Conservation (phyloP, 2,797 vertebrate genomes). For the Erethizon dorsatum region DNA sequence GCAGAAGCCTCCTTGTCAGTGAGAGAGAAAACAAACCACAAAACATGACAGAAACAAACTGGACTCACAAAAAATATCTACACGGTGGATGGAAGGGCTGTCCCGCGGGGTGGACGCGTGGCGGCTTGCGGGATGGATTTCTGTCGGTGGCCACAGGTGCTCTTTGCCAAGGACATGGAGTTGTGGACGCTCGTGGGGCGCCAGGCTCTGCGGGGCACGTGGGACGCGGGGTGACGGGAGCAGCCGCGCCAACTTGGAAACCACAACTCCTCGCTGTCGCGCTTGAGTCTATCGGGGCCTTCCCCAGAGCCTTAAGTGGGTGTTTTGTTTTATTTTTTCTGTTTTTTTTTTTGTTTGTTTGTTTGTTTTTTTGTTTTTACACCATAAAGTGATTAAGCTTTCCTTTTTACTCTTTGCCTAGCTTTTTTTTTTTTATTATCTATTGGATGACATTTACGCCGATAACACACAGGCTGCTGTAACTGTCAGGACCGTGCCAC, state of each 20-base stretch:
- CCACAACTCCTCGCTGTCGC: constrained; percentile 88
- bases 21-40: constrained; percentile 78
- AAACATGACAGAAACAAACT: constrained; percentile 81
- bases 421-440: constrained; percentile 86
- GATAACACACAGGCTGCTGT: constrained; percentile 90
- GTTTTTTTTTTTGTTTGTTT: constrained; percentile 84
- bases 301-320: constrained; percentile 92
- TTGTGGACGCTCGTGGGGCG: background rate
- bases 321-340: constrained; percentile 81
- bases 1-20: constrained; percentile 90
- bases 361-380: constrained; percentile 86
- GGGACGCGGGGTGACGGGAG: background rate
- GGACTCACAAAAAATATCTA: background rate
- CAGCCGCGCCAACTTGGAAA: constrained; percentile 86
- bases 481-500: constrained; percentile 85
- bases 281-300: constrained; percentile 89
- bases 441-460: constrained; percentile 89
- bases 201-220: background rate
- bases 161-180: constrained; percentile 60
- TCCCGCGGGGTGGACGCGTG: constrained; percentile 76
- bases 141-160: constrained; percentile 89
- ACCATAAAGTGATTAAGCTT: constrained; percentile 92
- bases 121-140: constrained; percentile 84
- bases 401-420: constrained; percentile 91
- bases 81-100: constrained; percentile 85